These are phyloP conservation scores for Heterodera carotae DNA, from an alignment of 1,140 invertebrate species.

Conservation along the genomic window DNA sequence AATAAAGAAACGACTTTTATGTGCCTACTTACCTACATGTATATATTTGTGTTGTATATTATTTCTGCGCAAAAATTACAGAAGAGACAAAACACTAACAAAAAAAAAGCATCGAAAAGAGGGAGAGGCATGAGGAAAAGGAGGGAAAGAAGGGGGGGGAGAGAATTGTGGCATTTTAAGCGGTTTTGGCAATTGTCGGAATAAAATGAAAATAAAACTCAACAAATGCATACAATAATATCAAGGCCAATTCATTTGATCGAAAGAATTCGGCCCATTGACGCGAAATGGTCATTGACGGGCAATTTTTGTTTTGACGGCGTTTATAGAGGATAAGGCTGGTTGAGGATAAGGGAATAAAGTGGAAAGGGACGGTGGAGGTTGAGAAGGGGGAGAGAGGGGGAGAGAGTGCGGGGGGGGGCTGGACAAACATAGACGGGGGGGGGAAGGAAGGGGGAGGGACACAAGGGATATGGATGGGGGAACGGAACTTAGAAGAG, in stretches of 20 bases:
- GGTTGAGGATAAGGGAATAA: not conserved
- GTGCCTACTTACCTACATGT: no score
- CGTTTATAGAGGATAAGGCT: not conserved
- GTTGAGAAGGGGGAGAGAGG: not conserved
- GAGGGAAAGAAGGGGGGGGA: no score
- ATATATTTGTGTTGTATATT: no score
- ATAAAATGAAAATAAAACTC: no score
- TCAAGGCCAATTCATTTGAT: not conserved
- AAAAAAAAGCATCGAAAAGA: no score
- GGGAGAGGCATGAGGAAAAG: no score
- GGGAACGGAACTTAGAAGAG: not conserved
- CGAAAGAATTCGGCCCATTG: not conserved
- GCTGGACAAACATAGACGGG: slow-evolving; percentile 2
- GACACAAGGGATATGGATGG: not conserved
- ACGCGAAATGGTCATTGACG: not conserved
- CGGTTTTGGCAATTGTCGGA: no score
- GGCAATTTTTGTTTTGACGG: slow-evolving; percentile 7
- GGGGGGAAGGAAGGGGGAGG: not conserved
- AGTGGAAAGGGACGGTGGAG: not conserved
- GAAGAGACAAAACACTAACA: no score
- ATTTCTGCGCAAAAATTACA: no score
- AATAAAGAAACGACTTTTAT: no score
- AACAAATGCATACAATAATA: no score
- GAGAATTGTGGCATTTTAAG: no score
- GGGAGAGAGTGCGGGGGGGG: not conserved